A percentile compares a stretch with the other conserved stretches of the same genome.
Conservation (phyloP, 2,113 vertebrate genomes). For the Myiopsitta monachus region DNA sequence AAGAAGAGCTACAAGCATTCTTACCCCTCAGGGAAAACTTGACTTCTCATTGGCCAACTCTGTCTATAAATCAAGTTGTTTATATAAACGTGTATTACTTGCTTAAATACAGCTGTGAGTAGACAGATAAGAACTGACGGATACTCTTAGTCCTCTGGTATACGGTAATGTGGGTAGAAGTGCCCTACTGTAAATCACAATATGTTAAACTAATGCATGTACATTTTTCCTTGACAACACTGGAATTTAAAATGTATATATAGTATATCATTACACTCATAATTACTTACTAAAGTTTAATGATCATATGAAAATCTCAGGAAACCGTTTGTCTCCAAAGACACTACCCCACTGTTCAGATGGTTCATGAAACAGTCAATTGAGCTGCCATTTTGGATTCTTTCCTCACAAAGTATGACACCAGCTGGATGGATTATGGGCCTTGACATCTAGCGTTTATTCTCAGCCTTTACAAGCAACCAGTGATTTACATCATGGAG, state of each 20-base stretch:
- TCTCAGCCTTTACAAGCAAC: not conserved
- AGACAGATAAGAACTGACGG: slow-evolving; percentile 19
- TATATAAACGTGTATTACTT: slow-evolving; percentile 33
- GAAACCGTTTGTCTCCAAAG: slow-evolving; percentile 11
- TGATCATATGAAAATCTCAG: not conserved
- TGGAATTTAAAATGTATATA: slow-evolving; percentile 34
- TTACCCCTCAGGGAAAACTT: not conserved
- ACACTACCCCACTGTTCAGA: not conserved
- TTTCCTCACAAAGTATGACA: not conserved
- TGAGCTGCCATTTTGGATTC: slow-evolving; percentile 16
- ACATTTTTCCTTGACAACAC: slow-evolving; percentile 36
- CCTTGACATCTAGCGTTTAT: not conserved
- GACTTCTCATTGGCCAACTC: not conserved
- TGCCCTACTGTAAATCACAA: slow-evolving; percentile 25
- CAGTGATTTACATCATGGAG: not conserved
- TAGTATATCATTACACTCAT: not conserved
- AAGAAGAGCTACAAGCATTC: not conserved
- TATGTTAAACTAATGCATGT: not conserved
- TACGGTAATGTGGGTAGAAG: not conserved
- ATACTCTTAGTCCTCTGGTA: not conserved
- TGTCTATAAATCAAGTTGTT: slow-evolving; percentile 51
- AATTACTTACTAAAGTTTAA: not conserved
- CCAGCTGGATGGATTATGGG: not conserved
- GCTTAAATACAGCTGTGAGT: slow-evolving; percentile 60
- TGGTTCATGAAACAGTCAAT: not conserved